Evolutionary conservation across 2,888 invertebrate genomes (phyloP).

Genomic region (Lymantria dispar): DNA sequence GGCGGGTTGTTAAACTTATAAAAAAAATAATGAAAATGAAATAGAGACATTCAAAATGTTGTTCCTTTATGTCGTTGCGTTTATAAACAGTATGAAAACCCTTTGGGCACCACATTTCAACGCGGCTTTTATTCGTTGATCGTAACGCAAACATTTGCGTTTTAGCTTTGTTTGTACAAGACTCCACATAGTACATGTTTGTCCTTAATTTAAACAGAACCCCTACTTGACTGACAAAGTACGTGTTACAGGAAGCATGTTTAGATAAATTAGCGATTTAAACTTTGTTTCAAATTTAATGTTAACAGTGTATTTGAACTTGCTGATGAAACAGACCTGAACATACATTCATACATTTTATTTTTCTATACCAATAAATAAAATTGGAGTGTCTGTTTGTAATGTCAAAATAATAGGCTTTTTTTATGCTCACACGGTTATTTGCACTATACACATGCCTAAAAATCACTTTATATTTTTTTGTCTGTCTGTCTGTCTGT

Average conservation of each 20-base stretch:
- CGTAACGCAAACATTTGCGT: conserved; percentile 31
- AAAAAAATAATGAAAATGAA: too few species aligned
- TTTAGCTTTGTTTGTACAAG: conserved; percentile 27
- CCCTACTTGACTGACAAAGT: conserved; percentile 17
- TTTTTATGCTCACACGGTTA: too few species aligned
- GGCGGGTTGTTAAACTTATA: too few species aligned
- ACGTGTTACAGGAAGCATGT: background rate
- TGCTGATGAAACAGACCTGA: background rate
- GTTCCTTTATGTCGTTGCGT: background rate
- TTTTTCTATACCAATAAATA: too few species aligned
- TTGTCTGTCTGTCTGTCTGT: too few species aligned
- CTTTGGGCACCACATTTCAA: conserved; percentile 20
- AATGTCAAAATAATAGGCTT: too few species aligned
- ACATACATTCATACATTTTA: background rate
- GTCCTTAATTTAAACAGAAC: conserved; percentile 27
- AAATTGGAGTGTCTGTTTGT: too few species aligned
- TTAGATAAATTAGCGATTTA: conserved; percentile 1
- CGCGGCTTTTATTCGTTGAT: conserved; percentile 32
- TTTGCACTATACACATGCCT: too few species aligned
- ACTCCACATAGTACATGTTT: conserved; percentile 22
- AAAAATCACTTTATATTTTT: too few species aligned
- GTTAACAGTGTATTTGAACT: background rate
- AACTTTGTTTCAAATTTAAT: background rate
- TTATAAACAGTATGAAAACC: conserved; percentile 12
- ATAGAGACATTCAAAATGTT: too few species aligned